Evolutionary conservation across 2,888 invertebrate species (phyloP), one percentile per base, ranked within the genome.

Genomic region (Dendrolimus pini): DNA sequence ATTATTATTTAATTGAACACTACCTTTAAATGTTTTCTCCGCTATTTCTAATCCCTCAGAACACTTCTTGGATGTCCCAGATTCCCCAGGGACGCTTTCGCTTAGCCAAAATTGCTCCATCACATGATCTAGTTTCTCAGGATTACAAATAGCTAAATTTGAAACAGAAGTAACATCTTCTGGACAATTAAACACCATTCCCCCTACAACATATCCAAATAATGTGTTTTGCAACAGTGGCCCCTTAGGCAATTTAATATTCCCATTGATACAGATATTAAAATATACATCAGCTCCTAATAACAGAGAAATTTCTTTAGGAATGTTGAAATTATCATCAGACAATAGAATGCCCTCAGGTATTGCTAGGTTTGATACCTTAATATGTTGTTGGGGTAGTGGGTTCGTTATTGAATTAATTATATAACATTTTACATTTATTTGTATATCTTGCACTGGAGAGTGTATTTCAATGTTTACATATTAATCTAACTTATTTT

Each of bases 141-240:
- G 42, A 42, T 42, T 10, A 42, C 42, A 47, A 47, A 47, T 47
- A 47, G 47, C 47, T 47, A 47, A 47, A 47, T 47, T 47, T 47
- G 47, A 47, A 47, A 47, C 47, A 9, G 47, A 47, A 59, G 55
- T 1, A 52, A 54, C 10, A 41, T 54, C 42, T 61, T 59, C 18
- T 30, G 53, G n/a, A 59, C 52, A 47, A 6, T 47, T 6, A 47
- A 47, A 41, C 9, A 56, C 8, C 41, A 55, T 58, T 14, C 58
- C 58, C 6, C 55, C 57, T 13, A 53, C 55, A 13, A 58, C 54
- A 56, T 57, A 55, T 30, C 56, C 61, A 57, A 57, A 57, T 10
- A 47, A 14, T 54, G 59, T 59, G 41, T 56, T 55, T 14, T 42
- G n/a, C 54, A 56, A 52, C 9, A 13, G 41, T 10, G 41, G 18